Evolutionary conservation across 92 coral and sea anemone species (phyloP).

Genomic region (Heliopora coerulea): DNA sequence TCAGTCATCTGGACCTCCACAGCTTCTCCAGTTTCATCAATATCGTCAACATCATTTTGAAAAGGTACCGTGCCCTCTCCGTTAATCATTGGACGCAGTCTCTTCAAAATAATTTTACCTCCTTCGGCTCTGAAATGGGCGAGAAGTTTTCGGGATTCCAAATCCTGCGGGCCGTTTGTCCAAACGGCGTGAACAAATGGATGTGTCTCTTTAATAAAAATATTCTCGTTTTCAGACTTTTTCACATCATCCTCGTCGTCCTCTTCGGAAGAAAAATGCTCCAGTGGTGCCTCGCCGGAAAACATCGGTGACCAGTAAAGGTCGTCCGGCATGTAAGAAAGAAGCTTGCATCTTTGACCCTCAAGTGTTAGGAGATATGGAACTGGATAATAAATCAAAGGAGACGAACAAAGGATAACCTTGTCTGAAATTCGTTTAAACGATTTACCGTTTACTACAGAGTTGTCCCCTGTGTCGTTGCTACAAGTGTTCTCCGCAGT

Average conservation of each 20-base stretch:
- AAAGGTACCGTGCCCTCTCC: not conserved
- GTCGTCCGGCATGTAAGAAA: slow-evolving; percentile 63
- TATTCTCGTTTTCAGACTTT: slow-evolving; percentile 55
- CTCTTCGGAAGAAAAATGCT: slow-evolving; percentile 49
- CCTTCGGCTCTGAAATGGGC: slow-evolving; percentile 90
- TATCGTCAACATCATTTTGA: not conserved
- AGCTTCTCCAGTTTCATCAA: not conserved
- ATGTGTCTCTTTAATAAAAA: slow-evolving; percentile 62
- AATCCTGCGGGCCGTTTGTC: slow-evolving; percentile 49
- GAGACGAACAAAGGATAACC: slow-evolving; percentile 73
- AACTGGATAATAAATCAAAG: slow-evolving; percentile 72
- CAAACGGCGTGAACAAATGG: slow-evolving; percentile 66
- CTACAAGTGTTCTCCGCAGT: not conserved
- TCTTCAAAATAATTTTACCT: slow-evolving; percentile 68
- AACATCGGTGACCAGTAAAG: slow-evolving; percentile 76
- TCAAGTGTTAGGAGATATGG: slow-evolving; percentile 78
- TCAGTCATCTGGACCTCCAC: not conserved
- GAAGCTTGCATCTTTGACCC: slow-evolving; percentile 68
- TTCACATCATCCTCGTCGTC: slow-evolving; percentile 35
- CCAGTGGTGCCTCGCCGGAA: not conserved
- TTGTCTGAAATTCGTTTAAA: slow-evolving; percentile 64
- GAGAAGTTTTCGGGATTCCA: slow-evolving; percentile 58
- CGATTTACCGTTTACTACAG: slow-evolving; percentile 32
- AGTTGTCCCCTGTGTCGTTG: not conserved
- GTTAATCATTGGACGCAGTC: not conserved